Base-by-base conservation (phyloP, 2,888 invertebrate genomes). In the Aleiodes alternator region DNA sequence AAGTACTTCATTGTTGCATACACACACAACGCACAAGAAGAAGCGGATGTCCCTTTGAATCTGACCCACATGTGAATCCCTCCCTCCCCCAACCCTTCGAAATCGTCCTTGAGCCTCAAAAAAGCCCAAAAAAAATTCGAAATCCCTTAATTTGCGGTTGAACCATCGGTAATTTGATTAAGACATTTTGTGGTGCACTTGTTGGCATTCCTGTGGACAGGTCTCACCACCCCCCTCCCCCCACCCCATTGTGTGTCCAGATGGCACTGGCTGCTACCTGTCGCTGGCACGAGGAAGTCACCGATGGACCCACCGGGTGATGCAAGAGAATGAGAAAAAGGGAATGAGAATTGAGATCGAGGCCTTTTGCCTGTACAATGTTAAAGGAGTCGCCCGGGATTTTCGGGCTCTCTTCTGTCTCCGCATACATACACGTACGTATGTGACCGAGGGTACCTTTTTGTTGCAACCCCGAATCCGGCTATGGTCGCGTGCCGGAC, bases 401-500 rank as follows among this genome's bases (percentile, higher is more conserved):
- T 43, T 66, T 71, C 38, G 59, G 55, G 23, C 68, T 66, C 74
- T 69, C 69, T 23, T 23, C 23, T 23, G 23, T 23, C 72, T 74
- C 70, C 75, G 72, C 75, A 73, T 79, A 73, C 69, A 73, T 75
- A 61, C 53, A 73, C 23, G 34, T 6, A 4, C 64, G 70, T 55
- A 80, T 78, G 79, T 74, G 76, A 68, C 64, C 77, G 55, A 78
- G 82, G 83, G 83, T 78, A 85, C 86, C 86, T 87, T 86, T 88
- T 87, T 87, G 87, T 87, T 88, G 87, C 86, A 84, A 80, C 80
- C 75, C 75, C 80, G 80, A 78, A 77, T 68, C 70, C 51, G 83
- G 84, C 79, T 80, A 78, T 82, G 83, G 87, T 87, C 87, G 88
- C 87, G 87, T 88, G 87, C 87, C 87, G 85, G 85, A 87, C 86